Evolutionary conservation across 2,113 vertebrate genomes (phyloP).

Genomic region (Xiphophorus maculatus): DNA sequence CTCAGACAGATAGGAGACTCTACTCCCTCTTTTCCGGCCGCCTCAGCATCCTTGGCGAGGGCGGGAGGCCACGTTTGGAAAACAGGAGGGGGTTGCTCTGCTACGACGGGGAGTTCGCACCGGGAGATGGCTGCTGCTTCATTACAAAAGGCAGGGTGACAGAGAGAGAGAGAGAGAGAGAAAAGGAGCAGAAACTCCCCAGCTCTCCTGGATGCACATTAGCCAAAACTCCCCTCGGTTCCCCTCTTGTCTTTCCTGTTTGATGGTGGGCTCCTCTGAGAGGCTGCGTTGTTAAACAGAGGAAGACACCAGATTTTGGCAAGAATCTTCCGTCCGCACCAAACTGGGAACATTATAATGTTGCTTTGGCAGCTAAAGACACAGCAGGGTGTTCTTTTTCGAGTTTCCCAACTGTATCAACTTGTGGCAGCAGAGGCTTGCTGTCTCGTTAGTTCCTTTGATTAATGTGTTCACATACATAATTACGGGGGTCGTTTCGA

Average conservation of each 20-base stretch:
- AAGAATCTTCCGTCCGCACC: conserved; percentile 27
- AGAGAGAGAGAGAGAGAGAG: conserved; percentile 21
- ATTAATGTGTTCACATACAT: no score
- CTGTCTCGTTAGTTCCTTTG: no score
- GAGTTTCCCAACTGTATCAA: no score
- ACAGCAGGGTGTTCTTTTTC: no score
- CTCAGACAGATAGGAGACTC: conserved; percentile 43
- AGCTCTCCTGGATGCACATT: conserved; percentile 27
- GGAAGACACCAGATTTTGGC: conserved; percentile 19
- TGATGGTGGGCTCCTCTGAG: conserved; percentile 25
- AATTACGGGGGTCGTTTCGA: no score
- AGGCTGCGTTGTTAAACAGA: conserved; percentile 40
- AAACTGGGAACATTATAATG: conserved; percentile 38
- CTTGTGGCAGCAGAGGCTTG: no score
- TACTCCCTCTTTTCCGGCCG: conserved; percentile 24
- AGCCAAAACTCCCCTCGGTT: conserved; percentile 43
- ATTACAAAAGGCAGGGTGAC: background rate
- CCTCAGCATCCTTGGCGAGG: conserved; percentile 47
- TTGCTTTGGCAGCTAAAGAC: background rate
- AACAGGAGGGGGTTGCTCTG: conserved; percentile 28
- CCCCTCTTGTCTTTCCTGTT: conserved; percentile 29
- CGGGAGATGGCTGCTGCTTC: conserved; percentile 47
- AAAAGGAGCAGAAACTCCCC: conserved; percentile 26
- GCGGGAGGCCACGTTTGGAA: conserved; percentile 50
- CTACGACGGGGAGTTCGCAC: conserved; percentile 52